These are phyloP conservation scores for Formica selysi DNA, from an alignment of 1,140 invertebrate genomes.

Conservation along the genomic window DNA sequence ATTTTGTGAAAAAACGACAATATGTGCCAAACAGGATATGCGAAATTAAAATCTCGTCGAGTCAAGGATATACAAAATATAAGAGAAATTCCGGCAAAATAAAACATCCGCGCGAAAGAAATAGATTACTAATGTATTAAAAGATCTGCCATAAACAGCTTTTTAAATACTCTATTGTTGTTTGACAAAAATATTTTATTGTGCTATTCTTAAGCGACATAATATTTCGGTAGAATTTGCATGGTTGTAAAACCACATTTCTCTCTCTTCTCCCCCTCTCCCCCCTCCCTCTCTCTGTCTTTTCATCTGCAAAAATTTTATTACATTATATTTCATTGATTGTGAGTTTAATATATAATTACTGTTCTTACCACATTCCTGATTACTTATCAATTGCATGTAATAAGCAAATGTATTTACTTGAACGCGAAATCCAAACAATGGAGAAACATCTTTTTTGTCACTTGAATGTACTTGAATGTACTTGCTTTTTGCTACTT, in stretches of 20 bases:
- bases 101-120: background rate
- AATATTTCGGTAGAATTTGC: background rate
- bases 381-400: background rate
- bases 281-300: too few relatives aligned
- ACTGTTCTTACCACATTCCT: background rate
- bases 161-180: too few relatives aligned
- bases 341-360: background rate
- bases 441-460: background rate
- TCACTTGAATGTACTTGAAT: background rate
- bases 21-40: background rate
- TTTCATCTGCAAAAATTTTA: background rate
- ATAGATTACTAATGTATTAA: background rate
- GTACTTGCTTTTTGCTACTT: too few relatives aligned
- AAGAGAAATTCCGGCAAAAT: background rate
- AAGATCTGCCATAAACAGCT: background rate
- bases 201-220: background rate
- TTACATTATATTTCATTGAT: background rate
- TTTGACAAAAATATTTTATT: background rate
- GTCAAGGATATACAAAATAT: background rate
- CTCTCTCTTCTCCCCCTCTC: too few relatives aligned
- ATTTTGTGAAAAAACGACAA: conserved; percentile 2
- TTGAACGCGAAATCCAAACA: background rate
- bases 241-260: too few relatives aligned
- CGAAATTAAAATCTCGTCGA: background rate
- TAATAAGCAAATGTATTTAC: background rate